Percentiles rank a stretch among this genome's conserved stretches.
phyloP scores from a whole-genome alignment of 2,797 vertebrate species.

The Parambassis ranga region DNA sequence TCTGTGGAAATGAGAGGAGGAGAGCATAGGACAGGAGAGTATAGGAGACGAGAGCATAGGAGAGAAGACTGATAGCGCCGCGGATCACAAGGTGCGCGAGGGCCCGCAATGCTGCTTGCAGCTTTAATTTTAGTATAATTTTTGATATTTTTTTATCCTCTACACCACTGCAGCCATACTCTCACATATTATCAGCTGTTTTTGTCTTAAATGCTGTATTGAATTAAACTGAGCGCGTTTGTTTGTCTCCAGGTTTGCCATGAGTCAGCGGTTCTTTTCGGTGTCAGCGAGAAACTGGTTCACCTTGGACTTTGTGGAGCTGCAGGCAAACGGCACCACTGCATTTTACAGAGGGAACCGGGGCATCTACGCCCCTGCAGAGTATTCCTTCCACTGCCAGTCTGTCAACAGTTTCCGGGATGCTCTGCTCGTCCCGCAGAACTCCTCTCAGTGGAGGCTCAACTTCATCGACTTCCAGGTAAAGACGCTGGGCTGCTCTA shows the following conservation, averaged over 20 bases:
- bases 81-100: no score
- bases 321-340: slow-evolving; percentile 37
- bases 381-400: slow-evolving; percentile 88
- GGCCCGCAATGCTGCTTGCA: no score
- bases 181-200: no score
- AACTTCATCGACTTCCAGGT: slow-evolving; percentile 89
- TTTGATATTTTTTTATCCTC: no score
- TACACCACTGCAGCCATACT: no score
- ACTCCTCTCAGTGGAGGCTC: slow-evolving; percentile 69
- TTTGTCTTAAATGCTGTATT: no score
- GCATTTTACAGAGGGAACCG: slow-evolving; percentile 70
- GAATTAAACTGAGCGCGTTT: not conserved
- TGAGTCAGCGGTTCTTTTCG: slow-evolving; percentile 73
- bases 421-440: slow-evolving; percentile 65
- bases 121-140: no score
- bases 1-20: no score
- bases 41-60: no score
- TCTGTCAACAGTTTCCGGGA: slow-evolving; percentile 69
- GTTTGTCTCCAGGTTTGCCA: slow-evolving; percentile 70
- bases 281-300: slow-evolving; percentile 87
- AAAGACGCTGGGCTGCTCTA: not conserved
- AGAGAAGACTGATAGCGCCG: no score
- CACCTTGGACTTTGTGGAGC: slow-evolving; percentile 77
- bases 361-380: slow-evolving; percentile 80
- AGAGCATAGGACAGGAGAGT: no score